These are phyloP conservation scores for Elaphurus davidianus DNA, from an alignment of 2,113 vertebrate genomes.

Conservation along the genomic window DNA sequence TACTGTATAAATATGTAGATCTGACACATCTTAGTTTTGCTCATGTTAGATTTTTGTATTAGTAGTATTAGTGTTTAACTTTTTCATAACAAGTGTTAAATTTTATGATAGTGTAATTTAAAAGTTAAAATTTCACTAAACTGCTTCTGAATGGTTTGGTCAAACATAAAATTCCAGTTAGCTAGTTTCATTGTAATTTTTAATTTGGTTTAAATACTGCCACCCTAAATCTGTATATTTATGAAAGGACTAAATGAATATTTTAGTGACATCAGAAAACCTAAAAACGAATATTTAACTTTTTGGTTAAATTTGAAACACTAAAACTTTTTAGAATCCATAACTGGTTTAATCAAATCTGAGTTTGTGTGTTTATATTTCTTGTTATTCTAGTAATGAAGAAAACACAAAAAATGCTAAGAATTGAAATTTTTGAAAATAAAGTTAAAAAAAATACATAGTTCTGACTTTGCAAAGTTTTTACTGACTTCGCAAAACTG, in stretches of 20 bases:
- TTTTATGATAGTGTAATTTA: not conserved
- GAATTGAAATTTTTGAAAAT: not conserved
- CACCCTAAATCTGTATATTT: not conserved
- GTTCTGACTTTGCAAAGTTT: not conserved
- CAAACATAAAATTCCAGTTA: not conserved
- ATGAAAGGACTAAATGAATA: not conserved
- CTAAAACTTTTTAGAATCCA: not conserved
- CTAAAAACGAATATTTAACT: not conserved
- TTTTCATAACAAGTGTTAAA: constrained; percentile 16
- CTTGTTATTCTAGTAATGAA: not conserved
- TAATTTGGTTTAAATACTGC: constrained; percentile 17
- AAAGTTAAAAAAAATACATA: not conserved
- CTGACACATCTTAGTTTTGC: not conserved
- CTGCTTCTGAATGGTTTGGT: not conserved
- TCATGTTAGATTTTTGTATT: not conserved
- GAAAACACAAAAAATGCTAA: not conserved
- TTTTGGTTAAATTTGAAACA: constrained; percentile 19
- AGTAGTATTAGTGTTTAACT: not conserved
- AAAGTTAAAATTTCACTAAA: constrained; percentile 5
- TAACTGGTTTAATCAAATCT: not conserved
- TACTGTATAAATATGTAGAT: not conserved
- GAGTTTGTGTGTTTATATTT: not conserved
- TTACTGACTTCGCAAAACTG: not conserved
- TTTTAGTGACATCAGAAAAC: constrained; percentile 18
- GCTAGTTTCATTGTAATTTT: constrained; percentile 23